Conservation (phyloP, 1,140 invertebrate species). For the Drosophila sturtevanti region DNA sequence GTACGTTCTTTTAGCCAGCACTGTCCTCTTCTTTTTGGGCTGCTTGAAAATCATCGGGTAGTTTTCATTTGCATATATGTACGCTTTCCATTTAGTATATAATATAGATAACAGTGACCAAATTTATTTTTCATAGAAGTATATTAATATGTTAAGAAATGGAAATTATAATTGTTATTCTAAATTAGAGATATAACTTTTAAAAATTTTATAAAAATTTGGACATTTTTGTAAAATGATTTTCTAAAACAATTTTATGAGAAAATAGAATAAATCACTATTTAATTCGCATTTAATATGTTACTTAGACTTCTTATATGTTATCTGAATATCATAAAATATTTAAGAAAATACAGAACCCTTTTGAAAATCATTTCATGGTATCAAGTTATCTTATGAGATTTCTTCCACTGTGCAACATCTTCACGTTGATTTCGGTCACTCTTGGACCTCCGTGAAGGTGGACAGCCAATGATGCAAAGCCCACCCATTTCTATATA, state of each 20-base stretch:
- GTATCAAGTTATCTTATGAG: too few species aligned
- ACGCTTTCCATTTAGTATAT: slow-evolving; percentile 47
- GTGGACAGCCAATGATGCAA: slow-evolving; percentile 60
- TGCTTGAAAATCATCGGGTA: slow-evolving; percentile 53
- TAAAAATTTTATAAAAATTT: too few species aligned
- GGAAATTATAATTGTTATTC: too few species aligned
- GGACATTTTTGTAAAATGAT: too few species aligned
- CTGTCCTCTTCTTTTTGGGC: slow-evolving; percentile 42
- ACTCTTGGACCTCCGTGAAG: slow-evolving; percentile 52
- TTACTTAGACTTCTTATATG: too few species aligned
- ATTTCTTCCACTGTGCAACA: slow-evolving; percentile 41
- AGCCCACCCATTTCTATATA: slow-evolving; percentile 45
- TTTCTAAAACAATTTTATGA: too few species aligned
- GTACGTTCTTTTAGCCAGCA: slow-evolving; percentile 16
- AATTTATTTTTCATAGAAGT: slow-evolving; percentile 33
- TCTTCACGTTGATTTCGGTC: slow-evolving; percentile 55
- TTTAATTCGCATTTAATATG: too few species aligned
- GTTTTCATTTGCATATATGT: slow-evolving; percentile 62
- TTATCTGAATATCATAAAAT: too few species aligned
- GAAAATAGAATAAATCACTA: too few species aligned
- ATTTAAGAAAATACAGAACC: too few species aligned
- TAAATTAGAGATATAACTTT: too few species aligned
- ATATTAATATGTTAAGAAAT: slow-evolving; percentile 37
- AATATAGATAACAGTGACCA: slow-evolving; percentile 20
- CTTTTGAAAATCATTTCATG: too few species aligned